Evolutionary conservation across 1,140 invertebrate genomes (phyloP).

Genomic region (Tetramorium alpestre): DNA sequence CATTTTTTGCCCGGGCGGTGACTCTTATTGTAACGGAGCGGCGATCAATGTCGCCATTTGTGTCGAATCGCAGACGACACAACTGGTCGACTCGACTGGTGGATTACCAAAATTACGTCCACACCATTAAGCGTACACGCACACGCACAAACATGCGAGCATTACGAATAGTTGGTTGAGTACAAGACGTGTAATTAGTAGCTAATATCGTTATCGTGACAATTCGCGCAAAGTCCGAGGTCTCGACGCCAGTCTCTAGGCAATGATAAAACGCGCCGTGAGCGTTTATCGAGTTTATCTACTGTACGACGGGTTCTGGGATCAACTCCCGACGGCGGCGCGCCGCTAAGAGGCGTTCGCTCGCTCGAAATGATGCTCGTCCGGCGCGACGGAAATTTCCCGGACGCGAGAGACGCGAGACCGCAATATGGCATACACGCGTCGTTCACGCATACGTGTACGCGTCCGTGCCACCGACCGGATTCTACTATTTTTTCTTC

Average conservation of each 20-base stretch:
- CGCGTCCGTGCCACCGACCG: neutral
- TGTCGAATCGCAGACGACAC: neutral
- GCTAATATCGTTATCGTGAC: neutral
- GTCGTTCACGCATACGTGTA: neutral
- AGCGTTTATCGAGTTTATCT: neutral
- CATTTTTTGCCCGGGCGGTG: neutral
- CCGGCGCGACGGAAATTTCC: neutral
- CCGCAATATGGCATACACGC: neutral
- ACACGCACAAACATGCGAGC: too few relatives aligned
- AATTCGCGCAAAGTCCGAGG: neutral
- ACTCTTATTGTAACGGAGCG: neutral
- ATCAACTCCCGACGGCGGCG: neutral
- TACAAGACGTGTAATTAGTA: neutral
- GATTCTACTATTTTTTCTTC: neutral
- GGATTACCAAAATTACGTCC: neutral
- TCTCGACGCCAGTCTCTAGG: neutral
- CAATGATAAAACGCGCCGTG: neutral
- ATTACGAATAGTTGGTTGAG: too few relatives aligned
- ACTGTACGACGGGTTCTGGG: neutral
- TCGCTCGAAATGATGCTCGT: neutral
- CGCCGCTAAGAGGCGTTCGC: neutral
- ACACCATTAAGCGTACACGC: neutral
- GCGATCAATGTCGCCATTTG: neutral
- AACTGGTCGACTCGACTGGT: neutral
- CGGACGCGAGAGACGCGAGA: neutral